Evolutionary conservation across 1,140 invertebrate genomes (phyloP).

Genomic region (Monomorium pharaonis): DNA sequence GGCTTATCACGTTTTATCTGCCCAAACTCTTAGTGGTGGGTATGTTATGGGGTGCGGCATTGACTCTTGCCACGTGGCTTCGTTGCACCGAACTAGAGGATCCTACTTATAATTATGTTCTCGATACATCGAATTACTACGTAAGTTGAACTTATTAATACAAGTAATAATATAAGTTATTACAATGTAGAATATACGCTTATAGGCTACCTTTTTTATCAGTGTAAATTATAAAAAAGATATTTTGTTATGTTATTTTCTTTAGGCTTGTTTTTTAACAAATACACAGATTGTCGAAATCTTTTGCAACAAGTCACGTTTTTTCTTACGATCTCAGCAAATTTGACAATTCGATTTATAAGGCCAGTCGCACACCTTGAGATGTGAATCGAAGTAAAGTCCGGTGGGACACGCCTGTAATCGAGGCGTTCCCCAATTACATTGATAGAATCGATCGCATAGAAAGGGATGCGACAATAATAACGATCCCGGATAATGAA

Average conservation of each 20-base stretch:
- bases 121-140: constrained; percentile 95
- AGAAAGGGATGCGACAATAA: constrained; percentile 22
- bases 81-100: constrained; percentile 95
- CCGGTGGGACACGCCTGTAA: not conserved
- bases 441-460: constrained; percentile 28
- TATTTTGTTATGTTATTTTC: not conserved
- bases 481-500: not conserved
- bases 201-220: not conserved
- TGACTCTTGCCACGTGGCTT: constrained; percentile 95
- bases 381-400: constrained; percentile 15
- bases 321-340: not conserved
- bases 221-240: not conserved
- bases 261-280: not conserved
- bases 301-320: not conserved
- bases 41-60: constrained; percentile 93
- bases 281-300: not conserved
- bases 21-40: constrained; percentile 96
- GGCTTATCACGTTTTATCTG: constrained; percentile 94
- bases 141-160: constrained; percentile 86
- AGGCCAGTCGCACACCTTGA: constrained; percentile 16
- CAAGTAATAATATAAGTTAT: not conserved
- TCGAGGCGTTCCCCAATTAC: constrained; percentile 4
- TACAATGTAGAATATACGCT: constrained; percentile 7
- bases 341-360: constrained; percentile 22
- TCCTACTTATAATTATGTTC: constrained; percentile 96